Evolutionary conservation across 2,797 vertebrate species (phyloP), one percentile per base, ranked within the genome.

Genomic region (Megalops cyprinoides): DNA sequence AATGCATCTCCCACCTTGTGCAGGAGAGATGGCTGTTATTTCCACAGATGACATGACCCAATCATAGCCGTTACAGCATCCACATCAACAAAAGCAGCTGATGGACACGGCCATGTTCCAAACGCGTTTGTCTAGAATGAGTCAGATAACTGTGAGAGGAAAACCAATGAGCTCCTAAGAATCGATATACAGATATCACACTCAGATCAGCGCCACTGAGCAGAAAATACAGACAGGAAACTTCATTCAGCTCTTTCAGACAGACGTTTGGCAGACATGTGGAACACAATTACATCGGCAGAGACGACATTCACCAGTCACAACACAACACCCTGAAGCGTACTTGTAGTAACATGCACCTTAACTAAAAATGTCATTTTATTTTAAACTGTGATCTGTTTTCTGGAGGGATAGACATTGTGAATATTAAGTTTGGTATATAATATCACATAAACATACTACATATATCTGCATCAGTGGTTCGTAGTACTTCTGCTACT

Each of bases 1-100:
- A 94, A 94, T 92, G 93, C 91, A 94, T 93, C 93, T 91, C 92
- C 90, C 92, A 94, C 90, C 91, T 92, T 93, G 5, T n/a, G 67
- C 89, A 88, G 91, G 93, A 93, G 91, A 90, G 87, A 92, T 88
- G 91, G 88, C 89, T 91, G 90, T 93, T 94, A 92, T 94, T 91
- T 93, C 90, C 91, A 89, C 91, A 86, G 91, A 88, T 89, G 92
- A 93, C 88, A 90, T 88, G 91, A 93, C 92, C 93, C 90, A 90
- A 90, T 92, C 92, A 91, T 90, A 92, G 87, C 89, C 81, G 83
- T 85, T 79, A 69, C 78, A 15, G 31, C 81, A 37, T 48, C 46
- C 87, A 87, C 49, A 14, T 71, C 83, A 85, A 71, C 81, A 78
- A 89, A 91, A 90, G 84, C 85, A 86, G 84, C 88, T 91, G 92